A percentile compares a stretch with the other conserved stretches of the same genome.
phyloP scores from a whole-genome alignment of 1,140 invertebrate species.

The Ostrea denselamellosa region DNA sequence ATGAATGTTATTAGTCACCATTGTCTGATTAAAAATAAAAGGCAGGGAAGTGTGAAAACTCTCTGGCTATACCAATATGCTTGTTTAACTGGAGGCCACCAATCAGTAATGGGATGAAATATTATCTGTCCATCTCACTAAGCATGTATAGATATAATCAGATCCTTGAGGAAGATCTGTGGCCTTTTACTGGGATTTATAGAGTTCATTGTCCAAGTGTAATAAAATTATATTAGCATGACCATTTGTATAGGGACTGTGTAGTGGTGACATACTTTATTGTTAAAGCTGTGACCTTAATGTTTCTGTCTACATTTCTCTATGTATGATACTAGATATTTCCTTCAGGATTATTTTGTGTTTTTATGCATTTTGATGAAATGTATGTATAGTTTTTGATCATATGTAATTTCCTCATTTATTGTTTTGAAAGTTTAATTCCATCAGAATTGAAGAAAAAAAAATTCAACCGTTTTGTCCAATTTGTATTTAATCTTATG shows the following conservation, averaged over 20 bases:
- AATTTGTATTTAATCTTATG: too few relatives aligned
- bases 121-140: neutral
- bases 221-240: neutral
- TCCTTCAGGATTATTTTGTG: too few relatives aligned
- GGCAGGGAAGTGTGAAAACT: neutral
- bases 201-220: neutral
- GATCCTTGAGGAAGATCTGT: neutral
- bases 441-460: too few relatives aligned
- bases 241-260: neutral
- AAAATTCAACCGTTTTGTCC: too few relatives aligned
- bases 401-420: too few relatives aligned
- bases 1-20: neutral
- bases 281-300: too few relatives aligned
- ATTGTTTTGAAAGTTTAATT: too few relatives aligned
- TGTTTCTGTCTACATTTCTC: too few relatives aligned
- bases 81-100: neutral
- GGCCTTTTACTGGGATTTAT: neutral
- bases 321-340: too few relatives aligned
- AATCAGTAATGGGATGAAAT: neutral
- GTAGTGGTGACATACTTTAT: neutral
- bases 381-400: too few relatives aligned
- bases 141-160: conserved; percentile 13
- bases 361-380: too few relatives aligned
- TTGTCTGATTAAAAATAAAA: neutral
- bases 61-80: neutral